These are phyloP conservation scores for Idaea dimidiata DNA, from an alignment of 2,888 invertebrate species.

Conservation along the genomic window DNA sequence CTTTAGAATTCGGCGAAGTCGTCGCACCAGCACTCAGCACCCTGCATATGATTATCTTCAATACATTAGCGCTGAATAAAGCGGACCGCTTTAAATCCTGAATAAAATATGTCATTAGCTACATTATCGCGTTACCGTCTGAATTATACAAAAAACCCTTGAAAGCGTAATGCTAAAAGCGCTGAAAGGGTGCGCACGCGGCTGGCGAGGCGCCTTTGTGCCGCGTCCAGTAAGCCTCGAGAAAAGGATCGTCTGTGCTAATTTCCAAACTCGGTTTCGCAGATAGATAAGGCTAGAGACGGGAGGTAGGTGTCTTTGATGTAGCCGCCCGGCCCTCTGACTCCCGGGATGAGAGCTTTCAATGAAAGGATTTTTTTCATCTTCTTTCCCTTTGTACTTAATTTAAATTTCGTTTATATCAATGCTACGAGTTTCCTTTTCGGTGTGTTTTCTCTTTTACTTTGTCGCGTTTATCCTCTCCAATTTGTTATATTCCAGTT, in stretches of 20 bases:
- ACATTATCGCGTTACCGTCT: conserved; percentile 58
- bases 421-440: conserved; percentile 79
- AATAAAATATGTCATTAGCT: conserved; percentile 71
- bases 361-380: conserved; percentile 81
- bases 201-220: conserved; percentile 41
- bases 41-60: conserved; percentile 36
- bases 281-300: conserved; percentile 77
- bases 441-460: conserved; percentile 79
- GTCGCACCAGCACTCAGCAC: conserved; percentile 33
- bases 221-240: conserved; percentile 34
- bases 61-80: conserved; percentile 46
- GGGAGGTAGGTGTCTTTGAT: conserved; percentile 78
- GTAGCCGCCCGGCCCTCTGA: conserved; percentile 77
- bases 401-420: conserved; percentile 82
- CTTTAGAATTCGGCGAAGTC: conserved; percentile 1
- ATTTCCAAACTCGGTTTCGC: conserved; percentile 77
- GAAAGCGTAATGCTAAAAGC: conserved; percentile 70
- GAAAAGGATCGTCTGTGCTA: conserved; percentile 69
- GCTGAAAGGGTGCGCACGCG: conserved; percentile 73
- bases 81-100: conserved; percentile 49
- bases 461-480: conserved; percentile 80
- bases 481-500: conserved; percentile 79
- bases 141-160: conserved; percentile 65
- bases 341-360: conserved; percentile 78
- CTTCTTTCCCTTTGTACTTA: conserved; percentile 81